Evolutionary conservation across 1,140 invertebrate genomes (phyloP).

Genomic region (Cardiocondyla obscurior): DNA sequence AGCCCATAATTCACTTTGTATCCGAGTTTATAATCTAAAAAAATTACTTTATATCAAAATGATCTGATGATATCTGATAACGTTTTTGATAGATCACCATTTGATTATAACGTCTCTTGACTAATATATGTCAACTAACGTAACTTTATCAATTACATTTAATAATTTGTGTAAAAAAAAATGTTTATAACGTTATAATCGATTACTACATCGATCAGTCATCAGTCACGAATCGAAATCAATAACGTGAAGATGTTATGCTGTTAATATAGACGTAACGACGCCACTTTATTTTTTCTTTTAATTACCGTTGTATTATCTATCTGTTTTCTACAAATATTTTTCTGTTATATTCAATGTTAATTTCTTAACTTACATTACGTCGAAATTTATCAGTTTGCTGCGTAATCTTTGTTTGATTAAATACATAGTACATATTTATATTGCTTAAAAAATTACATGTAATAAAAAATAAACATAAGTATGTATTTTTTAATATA

Average conservation of each 20-base stretch:
- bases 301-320: background rate
- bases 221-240: background rate
- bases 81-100: background rate
- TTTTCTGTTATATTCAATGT: background rate
- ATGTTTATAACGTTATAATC: no score
- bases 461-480: background rate
- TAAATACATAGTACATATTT: background rate
- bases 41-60: background rate
- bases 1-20: slow-evolving; percentile 60
- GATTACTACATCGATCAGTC: background rate
- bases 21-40: background rate
- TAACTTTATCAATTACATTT: background rate
- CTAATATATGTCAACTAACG: background rate
- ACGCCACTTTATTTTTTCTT: background rate
- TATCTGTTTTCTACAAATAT: background rate
- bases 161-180: background rate
- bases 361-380: background rate
- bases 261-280: background rate
- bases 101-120: background rate
- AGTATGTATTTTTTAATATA: background rate
- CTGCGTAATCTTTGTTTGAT: background rate
- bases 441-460: background rate
- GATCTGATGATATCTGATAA: background rate
- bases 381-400: slow-evolving; percentile 12
- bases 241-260: slow-evolving; percentile 7